Evolutionary conservation across 2,888 invertebrate genomes (phyloP).

Genomic region (Amphiduros pacificus): DNA sequence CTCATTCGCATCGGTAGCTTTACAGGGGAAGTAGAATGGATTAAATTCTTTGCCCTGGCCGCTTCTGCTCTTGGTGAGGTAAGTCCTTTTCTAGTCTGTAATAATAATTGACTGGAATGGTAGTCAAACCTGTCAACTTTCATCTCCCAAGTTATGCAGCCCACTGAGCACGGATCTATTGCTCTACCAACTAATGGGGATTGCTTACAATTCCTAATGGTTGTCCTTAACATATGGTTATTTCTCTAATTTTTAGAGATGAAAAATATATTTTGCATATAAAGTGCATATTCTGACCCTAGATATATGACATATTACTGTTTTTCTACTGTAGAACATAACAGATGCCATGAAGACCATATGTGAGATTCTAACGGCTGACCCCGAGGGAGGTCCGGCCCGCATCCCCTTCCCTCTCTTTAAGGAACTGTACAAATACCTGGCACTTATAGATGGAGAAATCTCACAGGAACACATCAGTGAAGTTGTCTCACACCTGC

Average conservation of each 20-base stretch:
- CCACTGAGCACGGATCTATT: too few relatives aligned
- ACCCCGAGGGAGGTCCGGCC: slow-evolving; percentile 81
- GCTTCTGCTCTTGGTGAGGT: slow-evolving; percentile 57
- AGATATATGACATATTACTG: too few relatives aligned
- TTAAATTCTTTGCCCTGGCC: slow-evolving; percentile 76
- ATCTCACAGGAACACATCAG: slow-evolving; percentile 54
- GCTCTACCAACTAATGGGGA: too few relatives aligned
- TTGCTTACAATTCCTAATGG: too few relatives aligned
- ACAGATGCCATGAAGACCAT: slow-evolving; percentile 78
- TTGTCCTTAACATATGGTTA: too few relatives aligned
- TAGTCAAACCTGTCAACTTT: too few relatives aligned
- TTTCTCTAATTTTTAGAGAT: too few relatives aligned
- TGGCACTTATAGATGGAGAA: slow-evolving; percentile 58
- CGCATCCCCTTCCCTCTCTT: slow-evolving; percentile 67
- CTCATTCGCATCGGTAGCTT: slow-evolving; percentile 75
- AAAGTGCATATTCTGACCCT: too few relatives aligned
- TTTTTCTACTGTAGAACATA: slow-evolving; percentile 65
- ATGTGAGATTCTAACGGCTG: slow-evolving; percentile 80
- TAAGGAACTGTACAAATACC: slow-evolving; percentile 56
- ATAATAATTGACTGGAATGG: too few relatives aligned
- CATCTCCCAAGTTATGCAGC: too few relatives aligned
- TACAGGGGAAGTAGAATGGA: slow-evolving; percentile 69
- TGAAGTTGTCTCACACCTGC: slow-evolving; percentile 49
- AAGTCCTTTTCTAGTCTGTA: too few relatives aligned
- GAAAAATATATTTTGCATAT: too few relatives aligned